Evolutionary conservation across 35 echinoderm and acorn worm species (phyloP), one percentile per base, ranked within the genome.

Genomic region (Ophioderma brevispina): DNA sequence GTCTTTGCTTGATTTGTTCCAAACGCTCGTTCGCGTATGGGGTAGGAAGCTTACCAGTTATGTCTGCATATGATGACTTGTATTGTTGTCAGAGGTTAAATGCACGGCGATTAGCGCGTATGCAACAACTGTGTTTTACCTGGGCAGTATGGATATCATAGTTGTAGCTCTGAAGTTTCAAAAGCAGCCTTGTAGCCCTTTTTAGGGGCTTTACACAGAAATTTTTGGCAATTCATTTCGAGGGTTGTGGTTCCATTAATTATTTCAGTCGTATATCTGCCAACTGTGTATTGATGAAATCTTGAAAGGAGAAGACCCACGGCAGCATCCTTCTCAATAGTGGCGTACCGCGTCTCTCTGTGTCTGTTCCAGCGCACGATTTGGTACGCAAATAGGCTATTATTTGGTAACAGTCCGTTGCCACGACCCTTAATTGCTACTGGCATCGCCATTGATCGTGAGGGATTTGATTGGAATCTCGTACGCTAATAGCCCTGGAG

Each of bases 111-210:
- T 91, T 10, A 96, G 38, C 5, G 87, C 36, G 81, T 96, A 81
- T 0, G 86, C 87, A 1, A 92, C 13, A 11, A 84, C 81, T 88
- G 88, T 15, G 56, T 40, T 21, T 78, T 96, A 21, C 84, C 89
- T 4, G 40, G 76, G n/a, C 35, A 19, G 56, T 87, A 94, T 33
- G 38, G 25, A 94, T 76, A 0, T 92, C 90, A 50, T 92, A 59
- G 85, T 88, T 85, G n/a, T 92, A 96, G 17, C 89, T 31, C 42
- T 85, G 90, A 1, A 80, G 36, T 36, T n/a, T 38, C 31, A 40
- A 31, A 5, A 96, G 49, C 64, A 96, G 6, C 90, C 92, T n/a
- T 96, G 94, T 18, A 96, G n/a, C 33, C 36, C n/a, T n/a, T 70
- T 76, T 37, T 96, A 31, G 94, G 94, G 37, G 89, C 90, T 19